phyloP scores from a whole-genome alignment of 2,888 invertebrate species.

The Meliscaeva auricollis region DNA sequence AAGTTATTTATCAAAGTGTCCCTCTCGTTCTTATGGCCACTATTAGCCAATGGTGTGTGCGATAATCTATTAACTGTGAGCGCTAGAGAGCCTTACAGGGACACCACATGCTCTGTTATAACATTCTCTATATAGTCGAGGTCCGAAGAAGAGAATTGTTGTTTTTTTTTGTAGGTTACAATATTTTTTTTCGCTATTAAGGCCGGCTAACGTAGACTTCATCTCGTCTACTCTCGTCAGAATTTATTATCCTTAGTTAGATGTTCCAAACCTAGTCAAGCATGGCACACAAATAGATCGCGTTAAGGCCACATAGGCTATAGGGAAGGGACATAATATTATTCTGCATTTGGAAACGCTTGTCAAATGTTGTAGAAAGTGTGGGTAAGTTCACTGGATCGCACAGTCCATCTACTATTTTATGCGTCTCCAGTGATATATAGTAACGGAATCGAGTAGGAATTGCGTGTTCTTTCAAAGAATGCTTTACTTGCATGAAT shows the following conservation, averaged over 20 bases:
- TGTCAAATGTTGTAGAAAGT: conserved; percentile 62
- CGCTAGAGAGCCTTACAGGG: conserved; percentile 27
- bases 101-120: not conserved
- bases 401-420: conserved; percentile 34
- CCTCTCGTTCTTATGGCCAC: conserved; percentile 59
- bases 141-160: conserved; percentile 44
- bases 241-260: conserved; percentile 58
- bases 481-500: conserved; percentile 48
- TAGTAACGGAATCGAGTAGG: conserved; percentile 54
- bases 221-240: conserved; percentile 37
- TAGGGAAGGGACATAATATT: conserved; percentile 40
- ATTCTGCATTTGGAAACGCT: conserved; percentile 52
- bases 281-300: not conserved
- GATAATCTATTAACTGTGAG: conserved; percentile 67
- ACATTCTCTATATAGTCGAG: conserved; percentile 2
- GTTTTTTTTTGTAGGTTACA: conserved; percentile 22
- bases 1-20: conserved; percentile 72
- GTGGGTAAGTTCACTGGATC: conserved; percentile 58
- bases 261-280: not conserved
- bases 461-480: conserved; percentile 45
- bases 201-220: conserved; percentile 45
- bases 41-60: conserved; percentile 72
- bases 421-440: conserved; percentile 39
- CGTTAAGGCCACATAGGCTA: conserved; percentile 6
- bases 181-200: conserved; percentile 33